Evolutionary conservation across 2,797 vertebrate genomes (phyloP), one percentile per base, ranked within the genome.

Genomic region (Rousettus madagascariensis): DNA sequence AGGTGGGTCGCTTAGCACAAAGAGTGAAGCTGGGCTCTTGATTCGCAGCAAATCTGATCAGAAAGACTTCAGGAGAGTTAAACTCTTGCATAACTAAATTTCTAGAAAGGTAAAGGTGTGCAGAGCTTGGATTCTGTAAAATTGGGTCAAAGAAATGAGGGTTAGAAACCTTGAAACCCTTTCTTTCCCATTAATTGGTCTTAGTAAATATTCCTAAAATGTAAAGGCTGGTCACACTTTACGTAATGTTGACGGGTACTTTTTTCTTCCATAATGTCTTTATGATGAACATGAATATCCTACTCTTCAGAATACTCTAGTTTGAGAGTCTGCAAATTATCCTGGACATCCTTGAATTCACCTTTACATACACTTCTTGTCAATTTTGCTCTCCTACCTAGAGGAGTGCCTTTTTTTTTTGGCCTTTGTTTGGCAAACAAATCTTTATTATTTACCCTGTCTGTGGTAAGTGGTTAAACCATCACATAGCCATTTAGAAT

Each of bases 131-230:
- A 13, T 79, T 71, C 46, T 69, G 8, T 24, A 59, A 55, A 86
- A 49, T 12, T 72, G 5, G 38, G 49, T 86, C 33, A 94, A 77
- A 83, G 55, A 72, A 88, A 71, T 16, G 57, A 85, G 74, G 41
- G 8, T 68, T 57, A 89, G 24, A 36, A 89, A 79, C 30, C 55
- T 59, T 28, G 36, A 68, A 88, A 78, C 55, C 24, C 10, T 57
- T 85, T 87, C 33, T 79, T 88, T 65, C n/a, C 12, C 12, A 65
- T 26, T 49, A 75, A 57, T 86, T 68, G 51, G 75, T 83, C n/a
- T 93, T 57, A 68, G 33, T 91, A 90, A 89, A 74, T 89, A 59
- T 74, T 84, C 22, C 10, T 63, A 36, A 84, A 91, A 59, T 88
- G 13, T 78, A 79, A 59, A 36, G 16, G 22, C 33, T 89, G 49